phyloP scores from a whole-genome alignment of 2,797 vertebrate genomes.

The Gastrophryne carolinensis region DNA sequence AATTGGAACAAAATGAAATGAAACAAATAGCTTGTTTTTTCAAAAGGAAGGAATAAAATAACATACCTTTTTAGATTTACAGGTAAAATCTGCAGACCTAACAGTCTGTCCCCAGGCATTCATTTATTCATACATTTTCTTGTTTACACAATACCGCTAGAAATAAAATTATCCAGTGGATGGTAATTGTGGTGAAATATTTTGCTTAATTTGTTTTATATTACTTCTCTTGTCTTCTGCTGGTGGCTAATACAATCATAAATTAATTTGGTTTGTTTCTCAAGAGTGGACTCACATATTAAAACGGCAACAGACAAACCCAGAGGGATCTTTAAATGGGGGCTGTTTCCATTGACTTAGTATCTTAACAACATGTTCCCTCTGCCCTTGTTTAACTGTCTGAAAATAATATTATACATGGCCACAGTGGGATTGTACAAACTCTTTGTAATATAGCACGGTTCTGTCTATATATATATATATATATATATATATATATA shows the following conservation, averaged over 20 bases:
- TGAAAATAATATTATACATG: not conserved
- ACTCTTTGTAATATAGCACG: slow-evolving; percentile 6
- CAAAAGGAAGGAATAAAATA: too few relatives aligned
- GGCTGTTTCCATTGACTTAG: slow-evolving; percentile 5
- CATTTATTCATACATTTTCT: too few relatives aligned
- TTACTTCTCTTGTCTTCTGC: not conserved
- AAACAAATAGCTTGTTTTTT: too few relatives aligned
- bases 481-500: not conserved
- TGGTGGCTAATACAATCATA: not conserved
- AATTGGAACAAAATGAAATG: too few relatives aligned
- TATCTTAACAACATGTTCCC: slow-evolving; percentile 32
- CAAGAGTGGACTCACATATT: slow-evolving; percentile 34
- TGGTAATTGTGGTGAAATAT: not conserved
- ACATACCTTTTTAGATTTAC: too few relatives aligned
- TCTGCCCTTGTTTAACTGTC: slow-evolving; percentile 33
- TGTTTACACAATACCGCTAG: not conserved
- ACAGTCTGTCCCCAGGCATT: too few relatives aligned
- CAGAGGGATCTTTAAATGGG: slow-evolving; percentile 9
- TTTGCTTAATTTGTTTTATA: not conserved
- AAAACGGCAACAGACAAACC: slow-evolving; percentile 14
- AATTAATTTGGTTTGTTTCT: slow-evolving; percentile 7
- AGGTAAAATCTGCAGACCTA: too few relatives aligned
- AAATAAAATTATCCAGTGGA: not conserved
- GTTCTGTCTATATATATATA: not conserved
- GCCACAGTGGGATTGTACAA: slow-evolving; percentile 16